These are phyloP conservation scores for Echinarachnius parma DNA, from an alignment of 53 echinoderm and acorn worm species.

Conservation along the genomic window DNA sequence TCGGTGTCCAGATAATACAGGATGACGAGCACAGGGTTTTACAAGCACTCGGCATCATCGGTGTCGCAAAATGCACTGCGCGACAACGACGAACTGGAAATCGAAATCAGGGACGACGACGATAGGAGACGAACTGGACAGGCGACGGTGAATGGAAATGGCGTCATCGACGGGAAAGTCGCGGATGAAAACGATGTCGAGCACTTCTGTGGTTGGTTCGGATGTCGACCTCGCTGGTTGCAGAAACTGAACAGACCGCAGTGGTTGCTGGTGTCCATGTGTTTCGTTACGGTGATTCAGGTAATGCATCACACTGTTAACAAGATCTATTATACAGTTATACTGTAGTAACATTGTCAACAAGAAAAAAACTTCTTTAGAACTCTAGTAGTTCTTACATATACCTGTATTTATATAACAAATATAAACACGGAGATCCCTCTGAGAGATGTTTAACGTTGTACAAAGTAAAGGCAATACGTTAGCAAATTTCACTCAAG, in stretches of 20 bases:
- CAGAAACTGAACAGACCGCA: constrained; percentile 48
- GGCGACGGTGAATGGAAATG: background rate
- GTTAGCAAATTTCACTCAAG: too few species aligned
- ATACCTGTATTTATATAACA: too few species aligned
- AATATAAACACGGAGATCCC: too few species aligned
- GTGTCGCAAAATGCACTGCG: constrained; percentile 14
- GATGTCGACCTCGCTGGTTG: constrained; percentile 47
- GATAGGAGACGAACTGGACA: too few species aligned
- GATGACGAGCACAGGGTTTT: constrained; percentile 8
- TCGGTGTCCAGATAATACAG: background rate
- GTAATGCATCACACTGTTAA: too few species aligned
- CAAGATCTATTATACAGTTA: too few species aligned
- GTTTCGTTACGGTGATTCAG: constrained; percentile 41
- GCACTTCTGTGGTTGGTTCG: constrained; percentile 51
- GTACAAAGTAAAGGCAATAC: too few species aligned
- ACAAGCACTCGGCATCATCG: background rate
- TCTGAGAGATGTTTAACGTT: too few species aligned
- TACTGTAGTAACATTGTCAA: too few species aligned
- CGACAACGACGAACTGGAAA: constrained; percentile 25
- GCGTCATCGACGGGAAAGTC: background rate
- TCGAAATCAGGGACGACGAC: background rate
- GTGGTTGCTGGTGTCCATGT: constrained; percentile 47
- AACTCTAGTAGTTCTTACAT: too few species aligned
- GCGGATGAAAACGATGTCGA: background rate
- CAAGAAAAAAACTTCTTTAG: too few species aligned